phyloP scores from a whole-genome alignment of 92 coral and sea anemone species.

The Ricordea florida region DNA sequence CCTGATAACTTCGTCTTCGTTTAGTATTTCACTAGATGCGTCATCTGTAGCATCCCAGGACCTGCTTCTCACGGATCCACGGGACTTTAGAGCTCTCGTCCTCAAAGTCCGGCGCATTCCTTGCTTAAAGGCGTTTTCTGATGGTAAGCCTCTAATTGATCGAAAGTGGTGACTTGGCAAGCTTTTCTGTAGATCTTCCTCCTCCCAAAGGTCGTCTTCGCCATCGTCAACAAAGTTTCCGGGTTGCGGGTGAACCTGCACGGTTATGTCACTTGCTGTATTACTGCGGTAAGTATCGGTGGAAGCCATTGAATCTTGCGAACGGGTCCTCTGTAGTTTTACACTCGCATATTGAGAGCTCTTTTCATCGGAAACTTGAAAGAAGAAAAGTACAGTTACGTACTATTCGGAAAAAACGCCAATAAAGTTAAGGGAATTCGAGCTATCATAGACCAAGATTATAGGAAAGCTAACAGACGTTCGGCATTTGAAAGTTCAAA shows the following conservation, averaged over 20 bases:
- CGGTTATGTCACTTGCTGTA: conserved; percentile 23
- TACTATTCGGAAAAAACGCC: not conserved
- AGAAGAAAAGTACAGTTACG: not conserved
- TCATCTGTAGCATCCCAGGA: conserved; percentile 13
- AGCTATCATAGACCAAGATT: not conserved
- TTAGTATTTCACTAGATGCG: not conserved
- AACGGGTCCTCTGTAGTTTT: conserved; percentile 12
- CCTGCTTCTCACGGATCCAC: conserved; percentile 30
- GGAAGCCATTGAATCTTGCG: conserved; percentile 55
- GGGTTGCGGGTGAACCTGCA: conserved; percentile 35
- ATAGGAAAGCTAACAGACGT: too few relatives aligned
- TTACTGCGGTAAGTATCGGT: conserved; percentile 47
- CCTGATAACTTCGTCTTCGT: conserved; percentile 66
- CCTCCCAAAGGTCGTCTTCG: conserved; percentile 45
- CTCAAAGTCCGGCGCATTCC: conserved; percentile 68
- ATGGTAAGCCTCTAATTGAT: conserved; percentile 80
- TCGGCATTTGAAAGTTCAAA: too few relatives aligned
- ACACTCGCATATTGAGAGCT: too few relatives aligned
- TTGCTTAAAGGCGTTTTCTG: conserved; percentile 72
- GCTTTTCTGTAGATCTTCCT: conserved; percentile 39
- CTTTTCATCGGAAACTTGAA: not conserved
- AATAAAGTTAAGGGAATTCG: not conserved
- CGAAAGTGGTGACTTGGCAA: conserved; percentile 83
- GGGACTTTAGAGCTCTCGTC: conserved; percentile 34
- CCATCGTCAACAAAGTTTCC: conserved; percentile 28